Base-by-base conservation (phyloP, 1,140 invertebrate species). In the Acromyrmex charruanus region DNA sequence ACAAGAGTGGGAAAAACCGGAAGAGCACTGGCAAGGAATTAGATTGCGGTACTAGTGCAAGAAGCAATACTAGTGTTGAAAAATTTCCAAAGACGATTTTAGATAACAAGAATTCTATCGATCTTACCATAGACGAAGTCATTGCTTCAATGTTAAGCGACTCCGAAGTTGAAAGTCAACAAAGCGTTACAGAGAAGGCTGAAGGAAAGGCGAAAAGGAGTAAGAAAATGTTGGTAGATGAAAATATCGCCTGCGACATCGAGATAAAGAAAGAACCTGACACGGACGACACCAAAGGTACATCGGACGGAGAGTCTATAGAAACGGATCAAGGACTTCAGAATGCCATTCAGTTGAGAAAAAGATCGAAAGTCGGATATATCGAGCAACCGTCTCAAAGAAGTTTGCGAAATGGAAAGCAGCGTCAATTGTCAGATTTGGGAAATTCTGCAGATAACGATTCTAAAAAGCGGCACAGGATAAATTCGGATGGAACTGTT, bases 341-440 rank as follows among this genome's bases (percentile, higher is more conserved):
- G 86, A 93, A 75, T 39, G 68, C 87, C 10, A 86, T 89, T 44
- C 90, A 92, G 21, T 68, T 88, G 87, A 92, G 90, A 51, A 93
- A 93, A 51, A 91, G 93, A n/a, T 68, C 88, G 9, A 88, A 87
- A 61, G 18, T 35, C n/a, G 39, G 55, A 7, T 39, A 61, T 3
- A 72, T 14, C 1, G 77, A 72, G 44, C 68, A 86, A n/a, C 77
- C 82, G 0, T 90, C 91, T 5, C 92, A 93, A 74, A 96, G 96
- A 80, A 96, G 96, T 68, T 94, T 97, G 61, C 94, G 97, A 71
- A 97, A 97, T 91, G 97, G 97, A 0, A 97, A 97, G 91, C 95
- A 96, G 53, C 90, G 96, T 28, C 95, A 96, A 87, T 93, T 96
- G 28, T 96, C 96, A 82, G 94, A 95, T 72, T 92, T 93, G 3